phyloP scores from a whole-genome alignment of 2,797 vertebrate species.

The Anguilla pacifica region DNA sequence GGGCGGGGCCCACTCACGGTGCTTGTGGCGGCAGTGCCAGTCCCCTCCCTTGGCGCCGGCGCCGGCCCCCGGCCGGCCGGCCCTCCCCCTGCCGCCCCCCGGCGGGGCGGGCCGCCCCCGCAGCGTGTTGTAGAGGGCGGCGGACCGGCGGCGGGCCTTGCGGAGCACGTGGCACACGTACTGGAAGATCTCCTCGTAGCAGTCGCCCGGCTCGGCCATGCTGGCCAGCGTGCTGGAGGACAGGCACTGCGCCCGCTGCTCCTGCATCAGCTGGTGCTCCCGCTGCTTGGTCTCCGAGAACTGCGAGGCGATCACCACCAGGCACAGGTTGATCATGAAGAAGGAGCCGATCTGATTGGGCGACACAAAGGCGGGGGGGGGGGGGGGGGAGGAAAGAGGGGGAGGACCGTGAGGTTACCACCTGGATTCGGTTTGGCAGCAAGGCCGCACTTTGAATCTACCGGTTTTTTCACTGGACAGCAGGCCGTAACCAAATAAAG shows the following conservation, averaged over 20 bases:
- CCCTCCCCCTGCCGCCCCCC: constrained; percentile 51
- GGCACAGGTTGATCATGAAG: constrained; percentile 99
- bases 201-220: constrained; percentile 90
- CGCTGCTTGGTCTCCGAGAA: constrained; percentile 84
- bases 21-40: constrained; percentile 52
- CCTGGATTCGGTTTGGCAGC: too few relatives aligned
- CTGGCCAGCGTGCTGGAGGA: constrained; percentile 82
- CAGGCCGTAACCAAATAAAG: too few relatives aligned
- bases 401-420: constrained; percentile 35
- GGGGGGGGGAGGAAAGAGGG: constrained; percentile 24
- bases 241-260: constrained; percentile 76
- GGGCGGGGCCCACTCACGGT: constrained; percentile 54
- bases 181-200: constrained; percentile 97
- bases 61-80: constrained; percentile 45
- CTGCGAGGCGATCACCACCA: constrained; percentile 86
- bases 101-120: constrained; percentile 69
- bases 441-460: too few relatives aligned
- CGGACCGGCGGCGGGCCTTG: constrained; percentile 88
- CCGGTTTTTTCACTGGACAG: too few relatives aligned
- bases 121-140: constrained; percentile 86
- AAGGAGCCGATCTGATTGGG: constrained; percentile 90
- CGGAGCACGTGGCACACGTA: constrained; percentile 93
- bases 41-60: constrained; percentile 54
- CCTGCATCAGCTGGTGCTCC: constrained; percentile 84
- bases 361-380: neutral